Percentiles rank a stretch among this genome's conserved stretches.
Evolutionary conservation across 2,113 vertebrate genomes (phyloP).

Genomic region (Rhombomys opimus): DNA sequence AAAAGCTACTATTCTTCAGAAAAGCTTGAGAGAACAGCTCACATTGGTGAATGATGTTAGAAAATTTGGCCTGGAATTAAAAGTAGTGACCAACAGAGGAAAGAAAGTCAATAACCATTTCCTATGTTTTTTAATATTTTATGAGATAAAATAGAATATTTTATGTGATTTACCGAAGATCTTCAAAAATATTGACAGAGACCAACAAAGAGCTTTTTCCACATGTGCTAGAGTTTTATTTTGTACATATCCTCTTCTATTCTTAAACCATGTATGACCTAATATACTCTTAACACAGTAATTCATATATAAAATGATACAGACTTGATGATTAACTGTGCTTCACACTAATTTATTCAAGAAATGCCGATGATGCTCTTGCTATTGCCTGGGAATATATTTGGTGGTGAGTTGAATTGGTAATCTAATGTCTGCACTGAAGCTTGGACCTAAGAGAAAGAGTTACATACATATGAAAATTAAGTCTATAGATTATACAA

Average conservation of each 20-base stretch:
- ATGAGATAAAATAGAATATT: constrained; percentile 13
- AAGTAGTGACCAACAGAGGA: neutral
- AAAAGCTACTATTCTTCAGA: neutral
- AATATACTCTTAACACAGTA: neutral
- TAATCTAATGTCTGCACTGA: neutral
- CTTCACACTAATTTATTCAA: neutral
- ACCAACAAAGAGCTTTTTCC: neutral
- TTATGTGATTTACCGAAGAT: constrained; percentile 46
- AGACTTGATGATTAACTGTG: neutral
- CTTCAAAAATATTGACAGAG: neutral
- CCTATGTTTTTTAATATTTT: constrained; percentile 21
- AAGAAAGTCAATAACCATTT: constrained; percentile 45
- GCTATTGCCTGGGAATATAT: neutral
- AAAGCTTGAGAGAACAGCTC: neutral
- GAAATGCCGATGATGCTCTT: neutral
- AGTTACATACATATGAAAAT: neutral
- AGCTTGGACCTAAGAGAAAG: neutral
- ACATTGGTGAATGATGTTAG: neutral
- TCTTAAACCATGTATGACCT: neutral
- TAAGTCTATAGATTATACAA: neutral
- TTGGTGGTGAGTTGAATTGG: too few relatives aligned
- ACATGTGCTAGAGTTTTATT: neutral
- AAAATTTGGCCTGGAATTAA: constrained; percentile 1
- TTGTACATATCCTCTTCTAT: neutral
- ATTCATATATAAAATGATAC: neutral